Conservation (phyloP, 2,113 vertebrate species). For the Nettapus auritus region DNA sequence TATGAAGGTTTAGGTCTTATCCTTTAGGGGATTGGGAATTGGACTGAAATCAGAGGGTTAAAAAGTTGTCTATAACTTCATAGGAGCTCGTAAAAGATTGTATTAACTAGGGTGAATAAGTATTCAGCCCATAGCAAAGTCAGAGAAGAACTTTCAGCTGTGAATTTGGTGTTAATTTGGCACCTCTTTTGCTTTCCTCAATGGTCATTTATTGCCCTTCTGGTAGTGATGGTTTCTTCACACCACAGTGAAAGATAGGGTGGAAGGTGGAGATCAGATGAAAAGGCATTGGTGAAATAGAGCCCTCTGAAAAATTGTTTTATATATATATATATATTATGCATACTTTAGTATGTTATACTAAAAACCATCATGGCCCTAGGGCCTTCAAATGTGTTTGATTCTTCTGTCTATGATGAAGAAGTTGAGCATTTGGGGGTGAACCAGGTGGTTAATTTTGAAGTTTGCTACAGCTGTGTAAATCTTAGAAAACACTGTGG, state of each 20-base stretch:
- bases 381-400: constrained; percentile 2
- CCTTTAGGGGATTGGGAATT: neutral
- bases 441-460: constrained; percentile 48
- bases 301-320: neutral
- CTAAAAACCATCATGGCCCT: neutral
- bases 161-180: neutral
- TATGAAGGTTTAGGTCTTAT: neutral
- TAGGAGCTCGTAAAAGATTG: neutral
- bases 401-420: constrained; percentile 23
- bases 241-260: neutral
- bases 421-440: constrained; percentile 31
- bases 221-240: neutral
- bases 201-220: neutral
- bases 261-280: neutral
- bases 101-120: neutral
- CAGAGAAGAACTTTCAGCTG: neutral
- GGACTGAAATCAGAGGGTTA: neutral
- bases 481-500: neutral
- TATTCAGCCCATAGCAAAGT: neutral
- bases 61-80: neutral
- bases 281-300: neutral
- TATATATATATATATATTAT: neutral
- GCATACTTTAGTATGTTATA: neutral
- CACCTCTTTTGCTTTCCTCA: neutral
- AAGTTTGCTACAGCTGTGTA: constrained; percentile 53